These are phyloP conservation scores for Homarus americanus DNA, from an alignment of 1,140 invertebrate species.

Conservation along the genomic window DNA sequence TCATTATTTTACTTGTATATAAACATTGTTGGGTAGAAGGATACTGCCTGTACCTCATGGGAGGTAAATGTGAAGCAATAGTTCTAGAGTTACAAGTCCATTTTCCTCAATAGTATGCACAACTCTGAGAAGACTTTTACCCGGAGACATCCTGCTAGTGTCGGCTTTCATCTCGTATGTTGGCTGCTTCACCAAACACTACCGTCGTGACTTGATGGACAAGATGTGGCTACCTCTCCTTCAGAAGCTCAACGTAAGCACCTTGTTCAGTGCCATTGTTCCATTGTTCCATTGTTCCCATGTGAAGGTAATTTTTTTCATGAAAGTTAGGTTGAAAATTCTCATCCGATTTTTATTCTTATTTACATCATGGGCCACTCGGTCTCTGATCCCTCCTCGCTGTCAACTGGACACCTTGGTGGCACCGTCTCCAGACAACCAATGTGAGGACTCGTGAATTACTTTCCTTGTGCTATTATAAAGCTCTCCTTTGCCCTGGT, in stretches of 20 bases:
- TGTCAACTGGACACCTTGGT: conserved; percentile 9
- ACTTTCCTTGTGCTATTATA: background rate
- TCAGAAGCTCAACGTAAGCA: conserved; percentile 77
- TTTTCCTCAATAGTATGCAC: conserved; percentile 53
- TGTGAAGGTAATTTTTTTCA: background rate
- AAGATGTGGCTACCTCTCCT: conserved; percentile 90
- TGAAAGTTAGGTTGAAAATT: background rate
- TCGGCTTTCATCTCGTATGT: conserved; percentile 98
- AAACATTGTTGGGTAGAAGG: no score
- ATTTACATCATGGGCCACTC: conserved; percentile 34
- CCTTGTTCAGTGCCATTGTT: conserved; percentile 66
- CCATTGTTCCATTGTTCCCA: no score
- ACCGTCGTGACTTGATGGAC: conserved; percentile 91
- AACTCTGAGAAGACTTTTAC: conserved; percentile 87
- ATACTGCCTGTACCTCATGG: no score
- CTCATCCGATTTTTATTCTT: conserved; percentile 1
- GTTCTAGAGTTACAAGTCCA: background rate
- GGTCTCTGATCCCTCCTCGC: background rate
- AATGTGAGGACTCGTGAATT: conserved; percentile 19
- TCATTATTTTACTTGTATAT: no score
- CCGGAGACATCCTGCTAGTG: conserved; percentile 94
- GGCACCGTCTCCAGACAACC: conserved; percentile 26
- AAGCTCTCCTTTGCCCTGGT: background rate
- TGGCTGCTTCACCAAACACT: conserved; percentile 96
- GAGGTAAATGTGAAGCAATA: no score